A percentile compares a stretch with the other conserved stretches of the same genome.
Conservation (phyloP, 37 sponge, comb jelly and placozoan species). For the Amphimedon queenslandica region DNA sequence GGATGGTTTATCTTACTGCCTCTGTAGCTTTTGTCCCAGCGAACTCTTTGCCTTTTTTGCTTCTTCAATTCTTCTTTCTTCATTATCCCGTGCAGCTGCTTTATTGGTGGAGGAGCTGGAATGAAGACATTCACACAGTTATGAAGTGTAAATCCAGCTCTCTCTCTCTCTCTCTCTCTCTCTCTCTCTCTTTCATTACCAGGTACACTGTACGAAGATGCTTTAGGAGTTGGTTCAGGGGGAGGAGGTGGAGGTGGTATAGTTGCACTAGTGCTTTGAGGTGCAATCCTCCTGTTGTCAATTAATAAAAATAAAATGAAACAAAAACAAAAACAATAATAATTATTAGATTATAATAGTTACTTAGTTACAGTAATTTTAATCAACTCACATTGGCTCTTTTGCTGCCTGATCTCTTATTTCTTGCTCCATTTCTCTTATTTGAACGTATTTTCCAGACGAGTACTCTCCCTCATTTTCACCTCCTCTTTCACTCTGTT, state of each 20-base stretch:
- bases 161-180: too few species aligned
- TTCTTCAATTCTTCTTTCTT: neutral
- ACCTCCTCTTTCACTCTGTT: neutral
- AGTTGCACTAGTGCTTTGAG: too few species aligned
- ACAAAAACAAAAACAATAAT: too few species aligned
- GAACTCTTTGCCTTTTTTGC: neutral
- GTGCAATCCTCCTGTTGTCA: too few species aligned
- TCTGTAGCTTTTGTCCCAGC: neutral
- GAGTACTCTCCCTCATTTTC: neutral
- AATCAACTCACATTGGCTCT: too few species aligned
- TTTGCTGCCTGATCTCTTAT: neutral
- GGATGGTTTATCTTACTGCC: neutral
- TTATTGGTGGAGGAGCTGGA: neutral
- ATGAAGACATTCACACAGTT: too few species aligned
- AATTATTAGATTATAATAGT: too few species aligned
- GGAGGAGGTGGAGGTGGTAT: slow-evolving; percentile 10
- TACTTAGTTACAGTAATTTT: too few species aligned
- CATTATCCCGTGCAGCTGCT: neutral
- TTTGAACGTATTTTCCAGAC: neutral
- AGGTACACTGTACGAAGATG: neutral
- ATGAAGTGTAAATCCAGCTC: too few species aligned
- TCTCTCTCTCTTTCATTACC: neutral
- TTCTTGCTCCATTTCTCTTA: neutral
- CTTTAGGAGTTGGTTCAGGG: neutral
- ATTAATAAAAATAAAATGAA: too few species aligned